phyloP scores from a whole-genome alignment of 2,888 invertebrate species.

The Acanthococcus lagerstroemiae region DNA sequence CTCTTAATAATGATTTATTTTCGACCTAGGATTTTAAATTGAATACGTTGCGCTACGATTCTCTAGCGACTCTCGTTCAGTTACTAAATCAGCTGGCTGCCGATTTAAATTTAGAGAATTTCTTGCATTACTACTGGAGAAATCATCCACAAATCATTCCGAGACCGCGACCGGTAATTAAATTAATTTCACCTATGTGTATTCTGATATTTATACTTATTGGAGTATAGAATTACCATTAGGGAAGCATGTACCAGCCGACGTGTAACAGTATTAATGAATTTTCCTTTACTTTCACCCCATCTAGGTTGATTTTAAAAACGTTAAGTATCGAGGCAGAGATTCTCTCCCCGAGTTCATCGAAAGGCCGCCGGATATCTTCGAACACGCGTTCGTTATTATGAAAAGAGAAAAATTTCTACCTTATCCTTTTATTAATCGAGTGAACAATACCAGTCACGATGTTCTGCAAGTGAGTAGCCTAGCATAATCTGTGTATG shows the following conservation, averaged over 20 bases:
- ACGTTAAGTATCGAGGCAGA: conserved; percentile 49
- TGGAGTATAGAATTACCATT: too few relatives aligned
- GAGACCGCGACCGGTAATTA: conserved; percentile 17
- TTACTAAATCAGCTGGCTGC: conserved; percentile 65
- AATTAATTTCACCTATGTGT: background rate
- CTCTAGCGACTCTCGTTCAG: conserved; percentile 55
- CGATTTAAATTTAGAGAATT: conserved; percentile 61
- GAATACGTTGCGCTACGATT: conserved; percentile 57
- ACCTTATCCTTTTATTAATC: conserved; percentile 61
- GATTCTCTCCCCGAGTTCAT: conserved; percentile 54
- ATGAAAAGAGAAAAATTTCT: conserved; percentile 47
- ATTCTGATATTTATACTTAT: background rate
- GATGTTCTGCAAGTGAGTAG: conserved; percentile 53
- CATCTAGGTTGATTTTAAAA: conserved; percentile 45
- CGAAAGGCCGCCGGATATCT: conserved; percentile 57
- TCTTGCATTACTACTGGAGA: conserved; percentile 69
- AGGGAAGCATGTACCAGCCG: too few relatives aligned
- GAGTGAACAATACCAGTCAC: conserved; percentile 61
- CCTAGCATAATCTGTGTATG: too few relatives aligned
- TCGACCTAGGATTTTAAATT: conserved; percentile 61
- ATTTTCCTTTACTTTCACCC: conserved; percentile 6
- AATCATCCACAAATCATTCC: conserved; percentile 56
- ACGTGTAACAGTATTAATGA: background rate
- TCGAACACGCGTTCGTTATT: conserved; percentile 57
- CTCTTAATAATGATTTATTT: conserved; percentile 14